Percentiles rank a stretch among this genome's conserved stretches.
Evolutionary conservation across 2,113 vertebrate species (phyloP).

Genomic region (Ciconia maguari): DNA sequence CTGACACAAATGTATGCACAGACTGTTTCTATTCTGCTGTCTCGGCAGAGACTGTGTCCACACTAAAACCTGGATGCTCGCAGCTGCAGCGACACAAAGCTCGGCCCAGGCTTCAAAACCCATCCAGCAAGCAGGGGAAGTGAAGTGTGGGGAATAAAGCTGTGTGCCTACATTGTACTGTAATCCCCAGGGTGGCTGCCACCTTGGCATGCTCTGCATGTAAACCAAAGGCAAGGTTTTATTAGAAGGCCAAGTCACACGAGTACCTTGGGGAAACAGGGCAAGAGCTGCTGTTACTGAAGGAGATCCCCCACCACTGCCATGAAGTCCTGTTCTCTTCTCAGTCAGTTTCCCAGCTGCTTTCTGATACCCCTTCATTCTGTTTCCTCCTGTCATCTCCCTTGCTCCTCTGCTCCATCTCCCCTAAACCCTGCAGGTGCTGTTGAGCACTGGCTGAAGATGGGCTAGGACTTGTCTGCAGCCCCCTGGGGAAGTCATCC

Average conservation of each 20-base stretch:
- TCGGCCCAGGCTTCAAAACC: not conserved
- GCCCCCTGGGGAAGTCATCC: not conserved
- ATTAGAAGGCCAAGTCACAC: not conserved
- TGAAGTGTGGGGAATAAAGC: not conserved
- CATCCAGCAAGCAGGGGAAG: not conserved
- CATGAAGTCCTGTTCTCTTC: not conserved
- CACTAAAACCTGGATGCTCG: not conserved
- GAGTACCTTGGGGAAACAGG: not conserved
- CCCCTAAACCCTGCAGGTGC: not conserved
- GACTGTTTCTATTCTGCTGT: not conserved
- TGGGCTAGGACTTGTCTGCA: not conserved
- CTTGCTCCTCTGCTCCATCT: not conserved
- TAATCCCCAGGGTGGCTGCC: not conserved
- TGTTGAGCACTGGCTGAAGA: not conserved
- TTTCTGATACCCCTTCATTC: not conserved
- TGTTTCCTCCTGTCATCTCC: not conserved
- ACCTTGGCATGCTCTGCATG: rapidly evolving
- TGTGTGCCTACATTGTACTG: rapidly evolving
- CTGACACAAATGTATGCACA: rapidly evolving
- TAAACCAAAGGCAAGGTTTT: not conserved
- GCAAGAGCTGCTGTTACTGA: not conserved
- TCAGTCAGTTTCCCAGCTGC: not conserved
- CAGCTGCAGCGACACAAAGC: not conserved
- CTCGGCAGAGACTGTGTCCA: not conserved
- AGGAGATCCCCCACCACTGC: not conserved